Conservation (phyloP, 2,888 invertebrate species). For the Eilema sororculum region DNA sequence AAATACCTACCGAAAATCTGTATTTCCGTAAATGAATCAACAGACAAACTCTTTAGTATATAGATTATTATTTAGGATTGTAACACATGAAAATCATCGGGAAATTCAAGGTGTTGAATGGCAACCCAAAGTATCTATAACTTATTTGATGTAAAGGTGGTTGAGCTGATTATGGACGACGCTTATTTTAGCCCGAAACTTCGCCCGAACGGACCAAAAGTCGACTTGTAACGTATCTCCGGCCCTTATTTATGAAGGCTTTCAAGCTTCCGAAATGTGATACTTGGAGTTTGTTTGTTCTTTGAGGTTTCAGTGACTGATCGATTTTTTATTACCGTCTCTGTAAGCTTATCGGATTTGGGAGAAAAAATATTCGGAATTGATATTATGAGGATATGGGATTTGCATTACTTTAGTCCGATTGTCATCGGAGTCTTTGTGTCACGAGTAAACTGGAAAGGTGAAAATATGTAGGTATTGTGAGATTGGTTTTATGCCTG, state of each 20-base stretch:
- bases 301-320: slow-evolving; percentile 25
- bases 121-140: slow-evolving; percentile 24
- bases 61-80: not conserved
- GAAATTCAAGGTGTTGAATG: slow-evolving; percentile 6
- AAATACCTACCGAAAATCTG: too few relatives aligned
- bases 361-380: not conserved
- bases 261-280: slow-evolving; percentile 33
- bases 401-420: not conserved
- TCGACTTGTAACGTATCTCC: slow-evolving; percentile 34
- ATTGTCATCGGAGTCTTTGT: not conserved
- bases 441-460: not conserved
- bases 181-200: slow-evolving; percentile 38
- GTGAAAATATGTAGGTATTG: not conserved
- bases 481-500: too few relatives aligned
- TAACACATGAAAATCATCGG: not conserved
- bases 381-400: slow-evolving; percentile 7
- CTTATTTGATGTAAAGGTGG: slow-evolving; percentile 22
- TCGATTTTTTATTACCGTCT: slow-evolving; percentile 27
- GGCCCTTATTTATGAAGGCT: slow-evolving; percentile 37
- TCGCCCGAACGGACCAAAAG: slow-evolving; percentile 32
- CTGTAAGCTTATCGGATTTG: slow-evolving; percentile 14
- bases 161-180: slow-evolving; percentile 36
- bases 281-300: slow-evolving; percentile 40
- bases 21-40: too few relatives aligned
- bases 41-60: too few relatives aligned